phyloP scores from a whole-genome alignment of 2,888 invertebrate genomes.

The Lysandra bellargus region DNA sequence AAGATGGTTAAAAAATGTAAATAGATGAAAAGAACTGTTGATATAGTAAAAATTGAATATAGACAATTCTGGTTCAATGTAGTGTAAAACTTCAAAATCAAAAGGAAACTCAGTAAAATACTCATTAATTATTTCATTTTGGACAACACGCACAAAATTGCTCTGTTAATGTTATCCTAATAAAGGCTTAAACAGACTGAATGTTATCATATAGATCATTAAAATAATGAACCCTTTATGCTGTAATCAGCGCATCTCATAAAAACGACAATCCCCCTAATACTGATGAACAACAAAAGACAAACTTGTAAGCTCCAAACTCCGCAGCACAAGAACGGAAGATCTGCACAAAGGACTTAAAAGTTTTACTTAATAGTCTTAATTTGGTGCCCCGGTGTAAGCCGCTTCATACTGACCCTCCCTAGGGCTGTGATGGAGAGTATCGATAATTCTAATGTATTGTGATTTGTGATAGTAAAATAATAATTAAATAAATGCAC shows the following conservation, averaged over 20 bases:
- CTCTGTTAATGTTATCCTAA: no score
- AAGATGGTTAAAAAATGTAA: no score
- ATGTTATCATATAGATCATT: background rate
- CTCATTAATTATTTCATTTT: no score
- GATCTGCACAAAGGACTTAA: constrained; percentile 76
- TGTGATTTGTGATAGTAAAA: no score
- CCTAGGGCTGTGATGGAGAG: constrained; percentile 52
- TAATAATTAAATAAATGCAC: background rate
- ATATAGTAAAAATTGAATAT: no score
- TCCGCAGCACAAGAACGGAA: constrained; percentile 73
- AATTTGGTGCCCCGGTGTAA: constrained; percentile 72
- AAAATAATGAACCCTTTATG: constrained; percentile 26
- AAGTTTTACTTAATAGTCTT: constrained; percentile 79
- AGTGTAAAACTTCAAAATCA: no score
- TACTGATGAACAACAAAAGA: constrained; percentile 66
- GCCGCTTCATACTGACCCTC: constrained; percentile 72
- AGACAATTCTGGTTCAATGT: no score
- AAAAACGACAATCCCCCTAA: constrained; percentile 59
- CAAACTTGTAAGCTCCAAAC: constrained; percentile 73
- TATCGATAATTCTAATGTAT: constrained; percentile 45
- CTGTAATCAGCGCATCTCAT: constrained; percentile 37
- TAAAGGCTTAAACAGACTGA: background rate
- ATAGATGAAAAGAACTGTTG: no score
- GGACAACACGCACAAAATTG: background rate
- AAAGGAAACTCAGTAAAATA: no score